phyloP scores from a whole-genome alignment of 1,140 invertebrate genomes.

The Myzus persicae region DNA sequence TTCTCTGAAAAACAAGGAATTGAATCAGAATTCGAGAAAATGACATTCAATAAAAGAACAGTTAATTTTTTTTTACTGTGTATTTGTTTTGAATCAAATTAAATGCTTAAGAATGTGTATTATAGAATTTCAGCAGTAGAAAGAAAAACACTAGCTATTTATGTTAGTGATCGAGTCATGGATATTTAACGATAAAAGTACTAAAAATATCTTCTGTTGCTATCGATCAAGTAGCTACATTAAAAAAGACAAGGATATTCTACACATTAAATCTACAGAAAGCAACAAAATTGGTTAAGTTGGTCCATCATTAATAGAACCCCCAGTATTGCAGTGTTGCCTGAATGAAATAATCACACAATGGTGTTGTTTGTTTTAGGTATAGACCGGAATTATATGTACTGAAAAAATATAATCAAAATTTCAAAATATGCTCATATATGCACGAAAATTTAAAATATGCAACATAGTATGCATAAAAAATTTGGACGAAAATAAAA shows the following conservation, averaged over 20 bases:
- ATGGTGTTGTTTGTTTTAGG: no score
- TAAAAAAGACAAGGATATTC: background rate
- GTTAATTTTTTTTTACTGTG: background rate
- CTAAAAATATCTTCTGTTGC: background rate
- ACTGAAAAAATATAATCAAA: no score
- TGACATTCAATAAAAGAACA: background rate
- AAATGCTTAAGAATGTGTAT: background rate
- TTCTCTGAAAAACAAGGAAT: background rate
- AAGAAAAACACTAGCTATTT: background rate
- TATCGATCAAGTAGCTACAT: background rate
- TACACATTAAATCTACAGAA: background rate
- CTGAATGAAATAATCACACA: no score
- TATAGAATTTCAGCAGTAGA: background rate
- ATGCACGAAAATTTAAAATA: no score
- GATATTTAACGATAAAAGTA: background rate
- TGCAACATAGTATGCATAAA: no score
- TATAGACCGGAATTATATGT: no score
- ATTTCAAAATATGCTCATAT: no score
- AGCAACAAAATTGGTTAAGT: background rate
- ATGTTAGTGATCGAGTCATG: background rate
- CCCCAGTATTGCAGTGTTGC: no score
- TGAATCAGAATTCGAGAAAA: background rate
- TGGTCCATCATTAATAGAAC: background rate
- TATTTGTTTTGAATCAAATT: background rate
- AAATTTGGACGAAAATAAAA: no score